Evolutionary conservation across 2,797 vertebrate species (phyloP).

Genomic region (Tiaroga cobitis): DNA sequence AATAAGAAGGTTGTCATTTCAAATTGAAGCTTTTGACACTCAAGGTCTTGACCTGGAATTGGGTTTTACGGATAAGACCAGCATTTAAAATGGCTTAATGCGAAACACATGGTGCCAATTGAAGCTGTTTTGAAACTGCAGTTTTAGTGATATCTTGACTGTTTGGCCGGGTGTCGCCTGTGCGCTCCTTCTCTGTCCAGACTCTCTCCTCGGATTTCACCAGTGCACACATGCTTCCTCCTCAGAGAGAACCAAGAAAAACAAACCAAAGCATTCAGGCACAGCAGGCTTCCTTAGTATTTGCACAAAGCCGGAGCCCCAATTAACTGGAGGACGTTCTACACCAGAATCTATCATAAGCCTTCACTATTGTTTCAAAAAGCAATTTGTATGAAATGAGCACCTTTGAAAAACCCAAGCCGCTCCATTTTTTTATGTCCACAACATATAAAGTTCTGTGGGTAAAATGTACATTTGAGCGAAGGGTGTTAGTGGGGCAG

Average conservation of each 20-base stretch:
- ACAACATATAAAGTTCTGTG: slow-evolving; percentile 48
- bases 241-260: slow-evolving; percentile 55
- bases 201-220: slow-evolving; percentile 61
- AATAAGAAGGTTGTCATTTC: slow-evolving; percentile 9
- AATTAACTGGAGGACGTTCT: slow-evolving; percentile 51
- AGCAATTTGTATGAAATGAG: slow-evolving; percentile 63
- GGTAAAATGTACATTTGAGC: slow-evolving; percentile 44
- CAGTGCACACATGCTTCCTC: slow-evolving; percentile 61
- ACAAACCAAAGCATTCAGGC: slow-evolving; percentile 43
- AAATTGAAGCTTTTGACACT: slow-evolving; percentile 24
- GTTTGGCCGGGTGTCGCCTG: slow-evolving; percentile 46
- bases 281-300: slow-evolving; percentile 21
- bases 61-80: slow-evolving; percentile 6
- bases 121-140: slow-evolving; percentile 39
- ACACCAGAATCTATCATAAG: slow-evolving; percentile 43
- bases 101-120: slow-evolving; percentile 58
- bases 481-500: slow-evolving; percentile 30
- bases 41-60: not conserved
- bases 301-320: slow-evolving; percentile 47
- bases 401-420: slow-evolving; percentile 43
- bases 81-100: slow-evolving; percentile 43
- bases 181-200: slow-evolving; percentile 40
- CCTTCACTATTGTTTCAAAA: slow-evolving; percentile 56
- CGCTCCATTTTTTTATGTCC: slow-evolving; percentile 42
- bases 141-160: slow-evolving; percentile 34